Evolutionary conservation across 1,140 invertebrate species (phyloP).

Genomic region (Drosophila varians): DNA sequence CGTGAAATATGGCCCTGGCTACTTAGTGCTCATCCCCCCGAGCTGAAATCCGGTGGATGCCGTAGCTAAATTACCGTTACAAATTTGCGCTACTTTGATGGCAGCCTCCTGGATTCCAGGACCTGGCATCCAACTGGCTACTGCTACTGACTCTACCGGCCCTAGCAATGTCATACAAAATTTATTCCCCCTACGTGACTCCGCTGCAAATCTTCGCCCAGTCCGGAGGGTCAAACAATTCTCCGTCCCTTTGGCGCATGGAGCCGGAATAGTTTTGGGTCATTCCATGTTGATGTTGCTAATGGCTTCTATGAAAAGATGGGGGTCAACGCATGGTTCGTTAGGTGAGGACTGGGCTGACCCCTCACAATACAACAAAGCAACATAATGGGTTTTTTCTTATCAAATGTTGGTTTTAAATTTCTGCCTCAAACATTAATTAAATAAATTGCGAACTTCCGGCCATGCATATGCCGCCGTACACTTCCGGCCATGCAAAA

Average conservation of each 20-base stretch:
- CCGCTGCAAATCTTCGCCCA: slow-evolving; percentile 45
- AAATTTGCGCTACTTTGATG: slow-evolving; percentile 55
- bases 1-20: slow-evolving; percentile 48
- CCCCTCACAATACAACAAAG: no score
- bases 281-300: slow-evolving; percentile 37
- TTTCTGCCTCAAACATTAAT: not conserved
- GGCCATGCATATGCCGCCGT: not conserved
- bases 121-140: not conserved
- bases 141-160: slow-evolving; percentile 1
- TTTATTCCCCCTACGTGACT: slow-evolving; percentile 62
- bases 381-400: not conserved
- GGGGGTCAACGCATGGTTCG: slow-evolving; percentile 49
- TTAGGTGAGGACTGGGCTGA: slow-evolving; percentile 19
- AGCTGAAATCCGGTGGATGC: slow-evolving; percentile 40
- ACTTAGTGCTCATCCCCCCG: slow-evolving; percentile 39
- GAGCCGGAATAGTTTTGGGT: slow-evolving; percentile 26
- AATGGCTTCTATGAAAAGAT: slow-evolving; percentile 40
- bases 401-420: not conserved
- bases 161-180: slow-evolving; percentile 48
- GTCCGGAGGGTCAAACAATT: slow-evolving; percentile 31
- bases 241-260: not conserved
- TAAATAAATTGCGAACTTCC: not conserved
- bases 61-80: slow-evolving; percentile 57
- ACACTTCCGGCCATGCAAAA: not conserved
- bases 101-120: not conserved